These are phyloP conservation scores for Stegostoma tigrinum DNA, from an alignment of 2,113 vertebrate species.

Conservation along the genomic window DNA sequence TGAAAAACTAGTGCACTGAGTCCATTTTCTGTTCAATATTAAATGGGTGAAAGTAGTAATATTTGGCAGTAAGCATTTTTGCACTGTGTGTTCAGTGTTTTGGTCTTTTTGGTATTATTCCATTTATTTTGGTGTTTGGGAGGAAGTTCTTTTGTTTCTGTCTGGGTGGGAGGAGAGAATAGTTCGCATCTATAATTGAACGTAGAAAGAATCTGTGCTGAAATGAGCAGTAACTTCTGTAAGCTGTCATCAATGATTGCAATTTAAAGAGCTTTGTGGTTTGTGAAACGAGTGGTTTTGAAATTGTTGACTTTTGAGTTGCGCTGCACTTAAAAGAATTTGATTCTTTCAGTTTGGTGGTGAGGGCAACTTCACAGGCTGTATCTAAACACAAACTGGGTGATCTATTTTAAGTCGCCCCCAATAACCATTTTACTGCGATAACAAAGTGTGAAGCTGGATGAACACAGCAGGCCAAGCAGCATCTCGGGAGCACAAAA, in stretches of 20 bases:
- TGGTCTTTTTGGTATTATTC: neutral
- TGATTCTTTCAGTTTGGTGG: neutral
- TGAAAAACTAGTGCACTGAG: neutral
- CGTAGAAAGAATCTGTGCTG: neutral
- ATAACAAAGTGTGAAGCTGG: no score
- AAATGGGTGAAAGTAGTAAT: neutral
- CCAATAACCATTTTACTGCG: neutral
- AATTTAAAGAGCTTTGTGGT: neutral
- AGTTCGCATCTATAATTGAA: neutral
- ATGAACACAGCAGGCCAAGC: no score
- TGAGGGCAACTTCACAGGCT: neutral
- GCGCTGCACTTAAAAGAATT: neutral
- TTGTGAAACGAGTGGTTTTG: neutral
- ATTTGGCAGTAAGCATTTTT: neutral
- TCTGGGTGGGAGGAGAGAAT: neutral
- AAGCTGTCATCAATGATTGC: neutral
- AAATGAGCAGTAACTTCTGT: neutral
- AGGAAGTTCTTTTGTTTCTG: neutral
- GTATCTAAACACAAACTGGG: neutral
- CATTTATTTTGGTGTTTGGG: neutral
- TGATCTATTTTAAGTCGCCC: neutral
- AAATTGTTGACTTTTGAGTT: neutral
- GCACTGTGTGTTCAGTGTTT: neutral
- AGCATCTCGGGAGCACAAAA: no score
- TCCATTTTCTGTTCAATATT: neutral